Base-by-base conservation (phyloP, 2,113 vertebrate genomes). In the Mustelus asterias region DNA sequence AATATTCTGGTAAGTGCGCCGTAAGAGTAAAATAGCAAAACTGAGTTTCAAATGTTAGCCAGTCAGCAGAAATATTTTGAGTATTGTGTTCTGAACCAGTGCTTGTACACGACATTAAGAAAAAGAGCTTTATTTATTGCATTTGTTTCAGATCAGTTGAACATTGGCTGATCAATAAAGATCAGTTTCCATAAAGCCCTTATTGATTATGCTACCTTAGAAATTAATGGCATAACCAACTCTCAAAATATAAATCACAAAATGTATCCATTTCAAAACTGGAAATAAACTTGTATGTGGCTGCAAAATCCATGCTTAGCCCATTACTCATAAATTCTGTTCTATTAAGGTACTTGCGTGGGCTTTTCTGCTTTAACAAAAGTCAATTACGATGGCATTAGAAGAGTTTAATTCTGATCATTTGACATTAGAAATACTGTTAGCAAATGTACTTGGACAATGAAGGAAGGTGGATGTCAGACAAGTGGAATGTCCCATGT, bases 371-470 rank as follows among this genome's bases (percentile, higher is more conserved):
- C n/a, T 80, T 80, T 14, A 80, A 80, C n/a, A 37, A 80, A 80
- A 80, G 33, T 37, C 78, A 80, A 24, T 76, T 76, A 41, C 41
- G n/a, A 37, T 41, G 80, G 5, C 80, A 83, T 83, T 7, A 20
- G 80, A 83, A 83, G 78, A 18, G 78, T 83, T 83, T 83, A 83
- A 83, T 83, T 83, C n/a, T 83, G 80, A 20, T 41, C n/a, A 83
- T 83, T 83, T 41, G 80, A 83, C 80, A 41, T 41, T 41, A 20
- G 14, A 76, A 76, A 76, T 76, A 76, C 80, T 83, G 41, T 7
- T 20, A 20, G n/a, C 37, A 83, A 37, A 41, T 83, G 80, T 83
- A 83, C 18, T 83, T 41, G 18, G n/a, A 83, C 37, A 16, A 37
- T 37, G 78, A 83, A 41, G 3, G 80, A 83, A 83, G 37, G 80